These are phyloP conservation scores for Pogonomyrmex californicus DNA, from an alignment of 1,140 invertebrate species.

Conservation along the genomic window DNA sequence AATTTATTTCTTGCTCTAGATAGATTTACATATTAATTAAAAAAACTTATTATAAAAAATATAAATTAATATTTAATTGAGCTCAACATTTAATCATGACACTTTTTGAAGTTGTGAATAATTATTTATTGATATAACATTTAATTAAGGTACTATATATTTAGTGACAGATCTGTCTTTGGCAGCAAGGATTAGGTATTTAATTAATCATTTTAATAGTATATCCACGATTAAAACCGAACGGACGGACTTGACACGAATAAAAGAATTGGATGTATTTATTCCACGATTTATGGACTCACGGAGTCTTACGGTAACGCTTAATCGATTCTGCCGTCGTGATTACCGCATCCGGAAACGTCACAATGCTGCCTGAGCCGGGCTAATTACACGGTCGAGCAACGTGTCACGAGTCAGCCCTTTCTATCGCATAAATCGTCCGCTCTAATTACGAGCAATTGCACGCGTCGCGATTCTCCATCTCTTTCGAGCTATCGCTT, in stretches of 20 bases:
- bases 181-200: neutral
- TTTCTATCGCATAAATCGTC: constrained; percentile 57
- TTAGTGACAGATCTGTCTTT: neutral
- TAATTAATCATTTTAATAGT: constrained; percentile 22
- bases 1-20: neutral
- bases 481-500: constrained; percentile 26
- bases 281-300: constrained; percentile 46
- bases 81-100: neutral
- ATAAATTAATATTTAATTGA: no score
- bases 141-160: neutral
- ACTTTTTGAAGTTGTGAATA: neutral
- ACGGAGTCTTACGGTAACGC: constrained; percentile 44
- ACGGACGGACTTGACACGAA: constrained; percentile 1
- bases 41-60: no score
- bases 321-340: constrained; percentile 48
- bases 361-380: constrained; percentile 52
- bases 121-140: constrained; percentile 1
- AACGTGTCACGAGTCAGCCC: constrained; percentile 62
- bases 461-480: constrained; percentile 36
- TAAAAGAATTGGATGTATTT: constrained; percentile 43
- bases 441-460: constrained; percentile 59
- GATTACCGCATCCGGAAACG: constrained; percentile 46
- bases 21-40: neutral
- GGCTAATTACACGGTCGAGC: constrained; percentile 62
- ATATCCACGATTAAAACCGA: neutral